Base-by-base conservation (phyloP, 2,113 vertebrate species). In the Falcunculus frontatus region DNA sequence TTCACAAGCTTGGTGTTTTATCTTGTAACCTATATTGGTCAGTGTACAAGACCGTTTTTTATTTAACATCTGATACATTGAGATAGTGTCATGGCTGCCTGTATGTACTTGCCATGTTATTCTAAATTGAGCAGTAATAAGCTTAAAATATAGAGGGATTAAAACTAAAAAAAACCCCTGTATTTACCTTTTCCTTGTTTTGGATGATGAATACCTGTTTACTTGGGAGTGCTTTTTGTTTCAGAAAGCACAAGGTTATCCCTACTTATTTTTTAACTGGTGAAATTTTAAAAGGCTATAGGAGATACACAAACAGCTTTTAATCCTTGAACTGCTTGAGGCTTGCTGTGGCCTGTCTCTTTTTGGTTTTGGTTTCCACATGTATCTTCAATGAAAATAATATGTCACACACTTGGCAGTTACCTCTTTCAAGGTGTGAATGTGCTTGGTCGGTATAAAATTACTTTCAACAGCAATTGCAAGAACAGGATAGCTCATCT, bases 71-170 rank as follows among this genome's bases (percentile, higher is more conserved):
- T 52, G 14, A 44, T 33, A 29, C 8, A 19, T 14, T n/a, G 72
- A 78, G 90, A 33, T 62, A 57, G 18, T 39, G 32, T 44, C 0
- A 1, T 49, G 17, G 13, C 42, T 87, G 4, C 26, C 32, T 0
- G 0, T 39, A 3, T 17, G 5, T 49, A 16, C 22, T 75, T 68
- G n/a, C n/a, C 0, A 17, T 37, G 13, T 75, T 75, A 47, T 4
- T 30, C 44, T 69, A 46, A 69, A 44, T 18, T 46, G 22, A 44
- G 7, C 8, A 30, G n/a, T 92, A 57, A 53, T 64, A 69, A 39
- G n/a, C 32, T 87, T 75, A 77, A 94, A 80, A 72, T 13, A 20
- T 26, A 32, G 65, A 37, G 4, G 5, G 19, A 25, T 91, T 72
- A 82, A 46, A 59, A 8, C n/a, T 53, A 49, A 68, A 50, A 70